These are phyloP conservation scores for Orchesellides sinensis DNA, from an alignment of 2,888 invertebrate genomes.

Conservation along the genomic window DNA sequence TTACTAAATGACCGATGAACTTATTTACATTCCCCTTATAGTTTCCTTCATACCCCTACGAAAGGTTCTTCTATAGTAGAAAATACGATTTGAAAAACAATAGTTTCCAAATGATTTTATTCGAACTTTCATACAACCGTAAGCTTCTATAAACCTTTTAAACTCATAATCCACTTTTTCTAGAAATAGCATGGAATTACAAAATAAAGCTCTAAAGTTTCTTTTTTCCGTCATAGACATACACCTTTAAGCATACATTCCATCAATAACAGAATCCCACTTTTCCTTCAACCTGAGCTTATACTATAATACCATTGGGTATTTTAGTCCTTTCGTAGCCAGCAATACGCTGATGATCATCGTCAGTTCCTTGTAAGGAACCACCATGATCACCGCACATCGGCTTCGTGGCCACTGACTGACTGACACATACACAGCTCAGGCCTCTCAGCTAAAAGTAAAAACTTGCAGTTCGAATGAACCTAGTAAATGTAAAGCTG, in stretches of 20 bases:
- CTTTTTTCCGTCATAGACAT: no score
- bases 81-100: no score
- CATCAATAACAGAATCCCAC: no score
- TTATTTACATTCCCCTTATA: no score
- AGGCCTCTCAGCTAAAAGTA: background rate
- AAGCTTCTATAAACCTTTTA: background rate
- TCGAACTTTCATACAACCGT: background rate
- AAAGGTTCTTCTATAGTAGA: no score
- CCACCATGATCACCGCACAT: background rate
- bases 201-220: no score
- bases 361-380: background rate
- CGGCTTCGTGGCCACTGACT: background rate
- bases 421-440: conserved; percentile 11
- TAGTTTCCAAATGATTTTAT: conserved; percentile 1
- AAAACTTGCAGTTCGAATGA: no score
- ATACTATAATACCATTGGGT: conserved; percentile 17
- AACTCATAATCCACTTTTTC: background rate
- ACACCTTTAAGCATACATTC: background rate
- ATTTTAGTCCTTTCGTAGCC: conserved; percentile 11
- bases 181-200: background rate
- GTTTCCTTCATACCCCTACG: no score
- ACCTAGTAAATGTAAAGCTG: no score
- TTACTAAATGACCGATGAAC: no score
- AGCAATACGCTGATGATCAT: no score
- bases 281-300: background rate